A percentile compares a stretch with the other conserved stretches of the same genome.
Conservation (phyloP, 1,140 invertebrate species). For the Drosophila mayri region DNA sequence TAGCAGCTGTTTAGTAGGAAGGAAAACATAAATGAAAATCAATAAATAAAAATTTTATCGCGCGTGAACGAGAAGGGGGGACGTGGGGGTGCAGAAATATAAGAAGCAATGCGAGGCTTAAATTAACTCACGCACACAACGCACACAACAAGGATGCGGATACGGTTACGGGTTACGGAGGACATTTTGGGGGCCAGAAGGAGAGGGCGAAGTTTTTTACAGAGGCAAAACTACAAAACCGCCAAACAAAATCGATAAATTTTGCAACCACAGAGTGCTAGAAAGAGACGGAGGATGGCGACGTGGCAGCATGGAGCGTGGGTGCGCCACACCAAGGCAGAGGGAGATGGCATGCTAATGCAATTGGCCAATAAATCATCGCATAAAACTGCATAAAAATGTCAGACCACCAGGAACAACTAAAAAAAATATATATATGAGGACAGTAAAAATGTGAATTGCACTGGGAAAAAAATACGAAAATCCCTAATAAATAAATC, state of each 20-base stretch:
- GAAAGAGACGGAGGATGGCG: neutral
- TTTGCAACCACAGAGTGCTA: constrained; percentile 31
- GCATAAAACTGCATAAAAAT: constrained; percentile 64
- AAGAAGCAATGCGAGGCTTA: constrained; percentile 30
- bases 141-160: constrained; percentile 24
- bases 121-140: constrained; percentile 49
- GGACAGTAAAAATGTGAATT: constrained; percentile 13
- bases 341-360: constrained; percentile 58
- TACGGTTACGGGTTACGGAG: neutral
- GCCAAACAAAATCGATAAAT: constrained; percentile 76
- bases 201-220: constrained; percentile 16
- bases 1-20: constrained; percentile 75
- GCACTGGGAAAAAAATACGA: neutral
- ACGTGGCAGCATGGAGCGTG: neutral
- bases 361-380: constrained; percentile 77
- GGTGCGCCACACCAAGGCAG: neutral
- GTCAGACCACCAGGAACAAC: constrained; percentile 12
- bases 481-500: neutral
- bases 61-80: neutral
- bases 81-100: neutral
- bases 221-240: constrained; percentile 55
- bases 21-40: constrained; percentile 77
- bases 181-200: constrained; percentile 22
- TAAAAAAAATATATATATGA: neutral
- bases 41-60: constrained; percentile 79